Percentiles rank a stretch among this genome's conserved stretches.
Evolutionary conservation across 1,140 invertebrate species (phyloP).

Genomic region (Pantala flavescens): DNA sequence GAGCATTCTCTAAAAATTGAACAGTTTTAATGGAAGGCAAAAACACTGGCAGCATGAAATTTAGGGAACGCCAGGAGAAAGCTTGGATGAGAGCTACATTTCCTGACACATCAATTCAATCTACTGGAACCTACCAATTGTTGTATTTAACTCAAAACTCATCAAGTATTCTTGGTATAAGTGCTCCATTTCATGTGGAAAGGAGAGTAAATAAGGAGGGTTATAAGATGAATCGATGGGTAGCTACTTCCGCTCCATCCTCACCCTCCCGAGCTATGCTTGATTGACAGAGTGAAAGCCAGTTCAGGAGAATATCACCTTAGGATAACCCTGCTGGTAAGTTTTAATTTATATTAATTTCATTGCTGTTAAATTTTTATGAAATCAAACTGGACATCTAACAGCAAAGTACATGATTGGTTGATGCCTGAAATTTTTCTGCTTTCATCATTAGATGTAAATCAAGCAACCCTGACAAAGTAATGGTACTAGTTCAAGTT

Average conservation of each 20-base stretch:
- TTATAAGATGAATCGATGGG: background rate
- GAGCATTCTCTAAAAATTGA: too few relatives aligned
- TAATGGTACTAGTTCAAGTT: too few relatives aligned
- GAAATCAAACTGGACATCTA: too few relatives aligned
- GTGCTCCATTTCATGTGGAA: constrained; percentile 36
- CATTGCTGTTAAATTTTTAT: too few relatives aligned
- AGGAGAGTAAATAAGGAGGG: background rate
- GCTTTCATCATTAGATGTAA: too few relatives aligned
- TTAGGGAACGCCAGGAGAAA: background rate
- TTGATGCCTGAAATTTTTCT: too few relatives aligned
- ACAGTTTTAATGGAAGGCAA: too few relatives aligned
- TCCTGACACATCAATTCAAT: constrained; percentile 46
- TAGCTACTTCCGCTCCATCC: background rate
- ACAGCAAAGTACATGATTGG: too few relatives aligned
- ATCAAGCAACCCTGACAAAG: too few relatives aligned
- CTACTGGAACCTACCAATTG: constrained; percentile 55
- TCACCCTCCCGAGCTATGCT: background rate
- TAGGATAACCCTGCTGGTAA: background rate
- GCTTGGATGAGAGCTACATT: constrained; percentile 30
- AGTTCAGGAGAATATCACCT: background rate
- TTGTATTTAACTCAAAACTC: constrained; percentile 62
- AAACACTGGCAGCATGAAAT: background rate
- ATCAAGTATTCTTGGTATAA: constrained; percentile 47
- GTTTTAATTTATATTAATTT: too few relatives aligned
- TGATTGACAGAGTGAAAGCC: background rate